Evolutionary conservation across 2,797 vertebrate species (phyloP).

Genomic region (Melanotaenia pygmaea): DNA sequence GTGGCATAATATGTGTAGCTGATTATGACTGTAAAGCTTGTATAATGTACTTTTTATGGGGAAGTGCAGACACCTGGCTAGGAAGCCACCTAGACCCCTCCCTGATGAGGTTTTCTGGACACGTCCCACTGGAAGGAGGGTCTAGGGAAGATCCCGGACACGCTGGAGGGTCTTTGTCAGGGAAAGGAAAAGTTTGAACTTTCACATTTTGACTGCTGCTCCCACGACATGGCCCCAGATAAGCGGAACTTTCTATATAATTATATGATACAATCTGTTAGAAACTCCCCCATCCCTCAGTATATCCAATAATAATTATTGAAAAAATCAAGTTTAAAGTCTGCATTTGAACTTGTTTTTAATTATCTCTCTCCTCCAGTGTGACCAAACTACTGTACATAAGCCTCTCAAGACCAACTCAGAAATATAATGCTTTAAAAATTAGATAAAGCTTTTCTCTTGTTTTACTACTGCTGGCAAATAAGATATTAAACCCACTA

Average conservation of each 20-base stretch:
- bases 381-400: neutral
- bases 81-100: too few species aligned
- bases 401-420: neutral
- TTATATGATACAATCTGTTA: slow-evolving; percentile 38
- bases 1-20: too few species aligned
- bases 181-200: too few species aligned
- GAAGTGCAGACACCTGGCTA: too few species aligned
- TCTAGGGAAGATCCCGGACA: too few species aligned
- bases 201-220: too few species aligned
- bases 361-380: neutral
- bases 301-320: slow-evolving; percentile 5
- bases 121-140: too few species aligned
- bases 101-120: too few species aligned
- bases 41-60: too few species aligned
- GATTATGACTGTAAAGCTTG: too few species aligned
- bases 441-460: slow-evolving; percentile 14
- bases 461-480: neutral
- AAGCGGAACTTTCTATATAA: neutral
- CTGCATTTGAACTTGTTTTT: neutral
- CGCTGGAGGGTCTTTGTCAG: too few species aligned
- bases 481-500: slow-evolving; percentile 13
- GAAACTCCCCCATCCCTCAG: slow-evolving; percentile 17
- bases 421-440: neutral
- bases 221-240: too few species aligned
- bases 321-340: slow-evolving; percentile 5